Evolutionary conservation across 2,888 invertebrate species (phyloP), one percentile per base, ranked within the genome.

Genomic region (Cenopis cana): DNA sequence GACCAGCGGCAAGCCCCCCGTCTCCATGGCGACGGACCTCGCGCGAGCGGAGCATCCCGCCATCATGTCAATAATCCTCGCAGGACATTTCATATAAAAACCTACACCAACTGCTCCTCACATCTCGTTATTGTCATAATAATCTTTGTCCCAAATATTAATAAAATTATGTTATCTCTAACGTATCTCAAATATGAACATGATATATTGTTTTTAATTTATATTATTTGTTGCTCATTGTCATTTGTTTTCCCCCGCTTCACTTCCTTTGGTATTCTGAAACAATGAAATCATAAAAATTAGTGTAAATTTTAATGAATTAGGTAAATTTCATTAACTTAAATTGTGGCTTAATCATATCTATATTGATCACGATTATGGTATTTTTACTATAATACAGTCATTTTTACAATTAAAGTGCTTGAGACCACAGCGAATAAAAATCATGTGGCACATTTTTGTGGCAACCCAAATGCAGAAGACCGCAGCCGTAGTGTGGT

Each of bases 1-100:
- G 61, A 93, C 90, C 75, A 92, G 77, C 33, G 93, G 93, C 74
- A 93, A 79, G 29, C 92, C 89, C 50, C 92, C 90, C 73, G 89
- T 88, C 82, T 93, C 93, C 91, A 91, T 89, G 78, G 88, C 80
- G 79, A 85, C 87, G 72, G 84, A 79, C 80, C 88, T 86, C 71
- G 85, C 76, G 73, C 84, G 80, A 74, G 83, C 77, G 74, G 84
- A 82, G 78, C 90, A 89, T 77, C 80, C 79, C 82, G 81, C 82
- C 89, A 87, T 91, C 79, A 83, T 81, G 79, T 85, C 85, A 87
- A 82, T 81, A 79, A 57, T 70, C 73, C 62, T 69, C 52, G 20
- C 56, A 57, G 46, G 77, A 81, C 84, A 83, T 85, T 81, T 76
- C 77, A 80, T 74, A 76, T 71, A 75, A 78, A 74, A 67, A 76